phyloP scores from a whole-genome alignment of 2,797 vertebrate genomes.

The Crax fasciolata region DNA sequence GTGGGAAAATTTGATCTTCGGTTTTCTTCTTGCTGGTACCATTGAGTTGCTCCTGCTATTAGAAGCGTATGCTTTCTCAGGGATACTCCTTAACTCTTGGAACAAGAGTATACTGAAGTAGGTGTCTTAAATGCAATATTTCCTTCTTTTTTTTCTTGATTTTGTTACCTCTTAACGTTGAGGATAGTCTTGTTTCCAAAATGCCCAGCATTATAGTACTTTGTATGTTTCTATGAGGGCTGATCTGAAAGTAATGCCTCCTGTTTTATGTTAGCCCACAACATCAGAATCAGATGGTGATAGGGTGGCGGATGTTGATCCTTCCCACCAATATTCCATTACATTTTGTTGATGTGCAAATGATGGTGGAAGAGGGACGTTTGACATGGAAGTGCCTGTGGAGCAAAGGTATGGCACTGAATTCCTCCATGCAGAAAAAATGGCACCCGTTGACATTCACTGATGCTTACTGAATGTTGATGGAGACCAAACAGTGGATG shows the following conservation, averaged over 20 bases:
- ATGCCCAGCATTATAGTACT: background rate
- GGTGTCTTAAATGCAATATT: background rate
- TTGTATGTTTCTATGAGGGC: background rate
- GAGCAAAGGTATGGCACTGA: background rate
- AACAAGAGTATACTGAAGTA: background rate
- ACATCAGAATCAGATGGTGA: background rate
- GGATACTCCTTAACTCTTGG: background rate
- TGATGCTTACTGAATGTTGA: background rate
- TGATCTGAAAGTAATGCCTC: background rate
- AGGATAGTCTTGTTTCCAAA: background rate
- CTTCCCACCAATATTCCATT: background rate
- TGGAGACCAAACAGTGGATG: background rate
- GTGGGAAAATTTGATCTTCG: background rate
- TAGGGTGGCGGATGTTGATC: background rate
- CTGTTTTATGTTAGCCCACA: background rate
- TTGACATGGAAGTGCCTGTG: background rate
- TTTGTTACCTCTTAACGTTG: background rate
- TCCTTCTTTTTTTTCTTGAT: background rate
- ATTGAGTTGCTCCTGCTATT: background rate
- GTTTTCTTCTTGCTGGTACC: conserved; percentile 8
- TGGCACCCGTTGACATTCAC: background rate
- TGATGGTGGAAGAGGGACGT: background rate
- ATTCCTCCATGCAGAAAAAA: background rate
- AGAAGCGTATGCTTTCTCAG: background rate
- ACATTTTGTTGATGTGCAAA: background rate